Base-by-base conservation (phyloP, 1,140 invertebrate species). In the Pseudomyrmex dendroicus region DNA sequence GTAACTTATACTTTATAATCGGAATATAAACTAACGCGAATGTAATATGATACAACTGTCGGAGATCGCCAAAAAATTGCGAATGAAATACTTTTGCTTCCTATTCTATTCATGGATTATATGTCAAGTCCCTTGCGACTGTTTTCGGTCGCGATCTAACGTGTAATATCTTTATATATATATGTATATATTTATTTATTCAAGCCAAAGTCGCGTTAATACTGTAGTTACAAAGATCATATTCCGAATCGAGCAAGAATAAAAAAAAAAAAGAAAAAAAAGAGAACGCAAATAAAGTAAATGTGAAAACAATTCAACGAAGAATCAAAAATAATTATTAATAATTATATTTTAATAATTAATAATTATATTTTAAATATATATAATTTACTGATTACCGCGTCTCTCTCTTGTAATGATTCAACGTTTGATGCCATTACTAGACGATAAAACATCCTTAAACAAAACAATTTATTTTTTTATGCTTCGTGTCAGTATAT, bases 201-300 rank as follows among this genome's bases (percentile, higher is more conserved):
- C 67, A 73, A 17, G 61, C 52, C 56, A 70, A 67, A 35, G 86
- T 82, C 77, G 86, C 54, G 62, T 87, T 93, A 93, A 93, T 93
- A 93, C 92, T 93, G 92, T 84, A 91, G 89, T 92, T 89, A 86
- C 64, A 59, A 85, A 46, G 15, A 73, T 59, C 68, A 63, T 85
- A 12, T 17, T 57, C 46, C 64, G 46, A 72, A 56, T 46, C 17
- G 73, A 82, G 48, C 25, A 61, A 48, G 2, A 15, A 44, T 61
- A 13, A 13, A 83, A 84, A 63, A 62, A 46, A 20, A 76, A 66
- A 35, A 35, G 0, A 25, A 20, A 66, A 10, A 13, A 83, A 84
- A 66, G 59, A 50, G 25, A 80, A 66, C 50, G 17, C n/a, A 25
- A 67, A 62, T 9, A 15, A 80, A 63, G 8, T 73, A 54, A 57